Conservation (phyloP, 2,113 vertebrate species). For the Grus americana region DNA sequence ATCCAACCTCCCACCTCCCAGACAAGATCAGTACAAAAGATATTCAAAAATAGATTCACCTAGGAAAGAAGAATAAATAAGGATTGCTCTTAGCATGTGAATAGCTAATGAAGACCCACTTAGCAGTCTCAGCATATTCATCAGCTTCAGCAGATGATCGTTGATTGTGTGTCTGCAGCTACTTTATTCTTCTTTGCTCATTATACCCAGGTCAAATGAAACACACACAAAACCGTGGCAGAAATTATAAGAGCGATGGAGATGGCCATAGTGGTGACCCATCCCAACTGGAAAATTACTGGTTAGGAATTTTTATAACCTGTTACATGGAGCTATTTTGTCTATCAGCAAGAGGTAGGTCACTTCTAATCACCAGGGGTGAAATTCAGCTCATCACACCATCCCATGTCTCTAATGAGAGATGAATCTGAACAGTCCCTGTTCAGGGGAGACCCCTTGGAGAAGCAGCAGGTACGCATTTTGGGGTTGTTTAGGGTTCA, state of each 20-base stretch:
- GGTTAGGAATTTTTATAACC: constrained; percentile 24
- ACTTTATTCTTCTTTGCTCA: constrained; percentile 12
- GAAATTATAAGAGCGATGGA: background rate
- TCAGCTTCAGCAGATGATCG: constrained; percentile 18
- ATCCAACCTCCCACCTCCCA: background rate
- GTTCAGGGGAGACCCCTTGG: background rate
- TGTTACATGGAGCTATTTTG: background rate
- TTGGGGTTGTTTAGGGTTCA: background rate
- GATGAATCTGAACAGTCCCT: background rate
- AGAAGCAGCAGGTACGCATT: background rate
- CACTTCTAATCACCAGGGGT: background rate
- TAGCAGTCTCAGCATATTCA: constrained; percentile 52
- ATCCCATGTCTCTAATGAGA: background rate
- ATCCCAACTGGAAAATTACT: constrained; percentile 17
- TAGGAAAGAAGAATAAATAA: constrained; percentile 41
- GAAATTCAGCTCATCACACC: background rate
- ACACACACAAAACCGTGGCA: background rate
- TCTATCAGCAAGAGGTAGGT: background rate
- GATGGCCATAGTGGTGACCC: background rate
- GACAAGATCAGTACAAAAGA: background rate
- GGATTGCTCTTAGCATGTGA: constrained; percentile 6
- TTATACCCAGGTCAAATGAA: constrained; percentile 51
- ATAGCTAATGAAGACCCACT: constrained; percentile 56
- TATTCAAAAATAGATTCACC: constrained; percentile 32
- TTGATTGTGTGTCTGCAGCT: constrained; percentile 60